phyloP scores from a whole-genome alignment of 2,888 invertebrate genomes.

The Vesta saturnalis region DNA sequence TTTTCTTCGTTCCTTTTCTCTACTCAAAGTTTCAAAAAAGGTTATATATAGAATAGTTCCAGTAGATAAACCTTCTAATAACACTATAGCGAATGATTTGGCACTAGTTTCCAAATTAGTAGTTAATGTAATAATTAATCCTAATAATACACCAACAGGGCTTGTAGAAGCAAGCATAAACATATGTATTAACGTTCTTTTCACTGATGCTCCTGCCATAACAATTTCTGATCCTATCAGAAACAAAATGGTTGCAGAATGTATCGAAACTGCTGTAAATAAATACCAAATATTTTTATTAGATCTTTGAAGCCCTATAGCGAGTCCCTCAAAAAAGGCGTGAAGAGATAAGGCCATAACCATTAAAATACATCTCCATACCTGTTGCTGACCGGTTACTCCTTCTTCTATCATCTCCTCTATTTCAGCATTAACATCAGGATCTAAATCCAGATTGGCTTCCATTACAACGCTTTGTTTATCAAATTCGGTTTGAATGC shows the following conservation, averaged over 20 bases:
- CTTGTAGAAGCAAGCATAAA: conserved; percentile 63
- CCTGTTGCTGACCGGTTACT: conserved; percentile 54
- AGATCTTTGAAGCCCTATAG: conserved; percentile 79
- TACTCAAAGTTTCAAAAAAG: conserved; percentile 78
- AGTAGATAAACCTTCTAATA: conserved; percentile 73
- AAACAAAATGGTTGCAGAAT: conserved; percentile 86
- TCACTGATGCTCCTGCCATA: conserved; percentile 55
- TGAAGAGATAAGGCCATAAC: conserved; percentile 79
- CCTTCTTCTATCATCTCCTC: conserved; percentile 48
- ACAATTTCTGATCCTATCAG: conserved; percentile 79
- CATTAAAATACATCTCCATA: conserved; percentile 61
- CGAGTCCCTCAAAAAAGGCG: conserved; percentile 81
- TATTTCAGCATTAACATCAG: conserved; percentile 40
- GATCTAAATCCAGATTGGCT: conserved; percentile 21
- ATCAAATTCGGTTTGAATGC: conserved; percentile 22
- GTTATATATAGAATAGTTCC: conserved; percentile 82
- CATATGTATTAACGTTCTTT: conserved; percentile 61
- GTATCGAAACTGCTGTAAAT: conserved; percentile 76
- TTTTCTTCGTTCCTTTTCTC: conserved; percentile 72
- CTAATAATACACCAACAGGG: conserved; percentile 64
- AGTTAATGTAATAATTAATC: conserved; percentile 60
- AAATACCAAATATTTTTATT: conserved; percentile 71
- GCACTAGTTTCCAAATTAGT: conserved; percentile 55
- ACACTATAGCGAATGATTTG: conserved; percentile 41
- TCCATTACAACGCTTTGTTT: conserved; percentile 9